Evolutionary conservation across 1,140 invertebrate species (phyloP), one percentile per base, ranked within the genome.

Genomic region (Bombus waltoni): DNA sequence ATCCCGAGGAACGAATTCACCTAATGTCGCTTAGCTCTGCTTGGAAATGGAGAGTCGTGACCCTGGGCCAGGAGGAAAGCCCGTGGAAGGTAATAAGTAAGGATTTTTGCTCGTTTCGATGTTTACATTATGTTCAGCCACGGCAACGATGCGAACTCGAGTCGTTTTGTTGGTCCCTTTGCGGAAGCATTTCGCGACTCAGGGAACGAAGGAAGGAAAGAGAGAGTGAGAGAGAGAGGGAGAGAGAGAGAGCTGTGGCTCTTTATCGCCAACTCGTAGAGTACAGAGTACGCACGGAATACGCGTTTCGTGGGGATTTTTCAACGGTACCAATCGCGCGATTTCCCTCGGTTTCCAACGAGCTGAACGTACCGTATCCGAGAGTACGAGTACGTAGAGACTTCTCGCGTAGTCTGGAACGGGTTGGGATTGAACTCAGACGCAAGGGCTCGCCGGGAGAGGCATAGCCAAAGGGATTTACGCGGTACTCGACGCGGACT

Each of bases 321-420:
- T 90, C 57, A 70, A 5, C 40, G 10, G 66, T 71, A 68, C 82
- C 57, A 59, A 77, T 18, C n/a, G 57, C 74, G 75, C 74, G 86
- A 90, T 90, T 90, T 90, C 89, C 86, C 85, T 86, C 65, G 88
- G 85, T 90, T 90, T 90, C 73, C 83, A 83, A 81, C 68, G 40
- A 42, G n/a, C 88, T n/a, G 15, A 53, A 18, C 62, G 57, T 81
- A 66, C 47, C 85, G 59, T 44, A 44, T 40, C 15, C 79, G n/a
- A 2, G 22, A 13, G 47, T 53, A 53, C 47, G 4, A 8, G n/a
- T 38, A 47, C 73, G 44, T 28, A 13, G 57, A 38, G 32, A 28
- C 6, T n/a, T 38, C 32, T 62, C 28, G 11, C 42, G 28, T 15
- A n/a, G n/a, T 59, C 25, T 57, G 6, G 28, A 25, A 40, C 32